These are phyloP conservation scores for Nymphalis urticae DNA, from an alignment of 2,888 invertebrate species.

Conservation along the genomic window DNA sequence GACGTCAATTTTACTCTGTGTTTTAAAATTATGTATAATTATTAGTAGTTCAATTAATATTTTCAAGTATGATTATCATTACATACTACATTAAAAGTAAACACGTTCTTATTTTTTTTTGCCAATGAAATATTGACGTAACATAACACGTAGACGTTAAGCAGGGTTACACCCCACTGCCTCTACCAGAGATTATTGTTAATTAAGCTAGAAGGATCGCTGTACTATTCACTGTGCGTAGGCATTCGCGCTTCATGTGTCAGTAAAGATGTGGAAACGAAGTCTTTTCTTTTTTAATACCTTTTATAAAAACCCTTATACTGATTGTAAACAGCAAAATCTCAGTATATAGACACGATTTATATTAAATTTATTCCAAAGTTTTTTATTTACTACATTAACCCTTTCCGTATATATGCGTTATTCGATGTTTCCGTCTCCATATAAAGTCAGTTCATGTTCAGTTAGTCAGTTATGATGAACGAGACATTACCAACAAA, in stretches of 20 bases:
- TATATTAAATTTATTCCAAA: no score
- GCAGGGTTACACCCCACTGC: constrained; percentile 55
- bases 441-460: no score
- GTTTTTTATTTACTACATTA: no score
- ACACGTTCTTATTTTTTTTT: constrained; percentile 9
- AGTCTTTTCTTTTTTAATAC: constrained; percentile 35
- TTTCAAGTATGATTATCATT: no score
- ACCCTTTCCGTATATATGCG: no score
- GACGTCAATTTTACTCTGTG: no score
- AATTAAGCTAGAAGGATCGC: constrained; percentile 58
- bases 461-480: no score
- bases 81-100: not conserved
- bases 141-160: constrained; percentile 17
- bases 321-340: not conserved
- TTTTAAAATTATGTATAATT: no score
- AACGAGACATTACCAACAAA: no score
- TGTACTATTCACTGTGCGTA: constrained; percentile 60
- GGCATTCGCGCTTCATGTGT: constrained; percentile 74
- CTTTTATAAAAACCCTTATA: not conserved
- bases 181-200: constrained; percentile 46
- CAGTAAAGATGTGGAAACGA: constrained; percentile 73
- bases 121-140: constrained; percentile 7
- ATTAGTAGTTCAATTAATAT: no score
- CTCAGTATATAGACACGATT: not conserved
- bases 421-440: no score